phyloP scores from a whole-genome alignment of 1,140 invertebrate genomes.

The Agraylea sexmaculata region DNA sequence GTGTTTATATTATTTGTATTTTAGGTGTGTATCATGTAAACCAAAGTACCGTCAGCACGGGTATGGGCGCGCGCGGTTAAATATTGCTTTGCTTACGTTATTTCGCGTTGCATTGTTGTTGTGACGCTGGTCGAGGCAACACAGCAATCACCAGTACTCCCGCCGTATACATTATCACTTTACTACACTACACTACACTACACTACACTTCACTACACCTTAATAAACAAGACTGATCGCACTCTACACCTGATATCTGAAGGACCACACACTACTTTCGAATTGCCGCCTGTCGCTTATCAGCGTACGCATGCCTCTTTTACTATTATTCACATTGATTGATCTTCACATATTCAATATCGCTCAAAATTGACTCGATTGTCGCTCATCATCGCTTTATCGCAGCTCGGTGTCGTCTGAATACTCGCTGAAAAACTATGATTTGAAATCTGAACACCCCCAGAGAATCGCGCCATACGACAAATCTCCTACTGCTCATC shows the following conservation, averaged over 20 bases:
- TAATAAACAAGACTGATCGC: background rate
- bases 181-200: background rate
- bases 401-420: background rate
- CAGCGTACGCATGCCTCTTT: slow-evolving; percentile 1
- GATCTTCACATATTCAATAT: background rate
- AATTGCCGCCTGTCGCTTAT: background rate
- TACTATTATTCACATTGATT: slow-evolving; percentile 5
- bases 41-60: slow-evolving; percentile 37
- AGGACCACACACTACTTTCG: background rate
- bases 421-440: background rate
- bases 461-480: too few relatives aligned
- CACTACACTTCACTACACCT: background rate
- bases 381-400: background rate
- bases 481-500: too few relatives aligned
- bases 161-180: slow-evolving; percentile 8
- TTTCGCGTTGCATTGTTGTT: slow-evolving; percentile 44
- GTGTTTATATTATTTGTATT: slow-evolving; percentile 48
- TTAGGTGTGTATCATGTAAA: slow-evolving; percentile 45
- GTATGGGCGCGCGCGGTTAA: slow-evolving; percentile 33
- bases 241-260: background rate
- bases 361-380: slow-evolving; percentile 1
- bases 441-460: too few relatives aligned
- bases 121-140: slow-evolving; percentile 28
- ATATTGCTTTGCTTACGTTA: slow-evolving; percentile 46
- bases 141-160: slow-evolving; percentile 10